Evolutionary conservation across 2,113 vertebrate genomes (phyloP).

Genomic region (Coptodon rendalli): DNA sequence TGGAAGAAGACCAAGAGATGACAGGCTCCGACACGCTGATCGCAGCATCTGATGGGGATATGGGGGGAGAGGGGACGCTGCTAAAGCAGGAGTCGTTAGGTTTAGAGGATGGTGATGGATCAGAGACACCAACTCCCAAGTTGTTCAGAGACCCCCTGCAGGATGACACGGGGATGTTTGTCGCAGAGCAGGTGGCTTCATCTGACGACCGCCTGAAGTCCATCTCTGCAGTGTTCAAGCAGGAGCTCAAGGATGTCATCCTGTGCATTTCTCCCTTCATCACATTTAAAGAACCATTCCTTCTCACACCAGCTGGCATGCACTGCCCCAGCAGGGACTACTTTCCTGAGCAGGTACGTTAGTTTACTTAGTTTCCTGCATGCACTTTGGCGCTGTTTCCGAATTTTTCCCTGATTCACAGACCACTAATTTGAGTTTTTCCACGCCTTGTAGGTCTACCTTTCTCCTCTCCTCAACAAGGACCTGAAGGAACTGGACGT

Average conservation of each 20-base stretch:
- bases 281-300: conserved; percentile 86
- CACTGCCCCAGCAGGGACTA: conserved; percentile 91
- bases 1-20: conserved; percentile 64
- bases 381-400: neutral
- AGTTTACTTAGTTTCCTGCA: neutral
- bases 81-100: conserved; percentile 7
- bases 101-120: conserved; percentile 60
- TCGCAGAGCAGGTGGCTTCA: conserved; percentile 84
- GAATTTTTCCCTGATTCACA: neutral
- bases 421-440: neutral
- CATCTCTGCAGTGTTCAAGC: conserved; percentile 85
- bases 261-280: conserved; percentile 93
- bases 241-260: conserved; percentile 94
- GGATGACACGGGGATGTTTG: conserved; percentile 89
- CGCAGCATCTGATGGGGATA: neutral
- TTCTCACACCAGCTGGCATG: conserved; percentile 84
- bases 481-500: conserved; percentile 87
- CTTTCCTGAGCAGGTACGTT: conserved; percentile 83
- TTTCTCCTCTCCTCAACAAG: conserved; percentile 91
- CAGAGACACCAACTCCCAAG: conserved; percentile 74
- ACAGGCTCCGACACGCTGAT: conserved; percentile 21
- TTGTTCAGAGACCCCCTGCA: conserved; percentile 92
- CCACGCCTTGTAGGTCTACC: conserved; percentile 70
- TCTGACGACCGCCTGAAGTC: conserved; percentile 88
- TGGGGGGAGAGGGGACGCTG: conserved; percentile 26